These are phyloP conservation scores for Apodemia mormo DNA, from an alignment of 2,888 invertebrate species.

Conservation along the genomic window DNA sequence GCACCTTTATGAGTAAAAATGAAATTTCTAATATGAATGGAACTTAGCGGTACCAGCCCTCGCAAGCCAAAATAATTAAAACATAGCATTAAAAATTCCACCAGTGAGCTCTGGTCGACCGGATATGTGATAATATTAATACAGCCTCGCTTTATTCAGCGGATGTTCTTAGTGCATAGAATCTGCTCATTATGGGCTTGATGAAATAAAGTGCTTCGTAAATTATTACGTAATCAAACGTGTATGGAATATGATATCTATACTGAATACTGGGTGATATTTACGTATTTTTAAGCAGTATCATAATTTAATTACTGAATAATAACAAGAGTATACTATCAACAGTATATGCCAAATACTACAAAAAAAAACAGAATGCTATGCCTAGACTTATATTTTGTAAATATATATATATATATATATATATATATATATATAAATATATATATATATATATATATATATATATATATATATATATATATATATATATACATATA, in stretches of 20 bases:
- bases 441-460: too few relatives aligned
- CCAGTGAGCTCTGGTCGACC: conserved; percentile 67
- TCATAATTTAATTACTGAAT: not conserved
- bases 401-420: too few relatives aligned
- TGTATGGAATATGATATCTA: not conserved
- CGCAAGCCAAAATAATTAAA: conserved; percentile 78
- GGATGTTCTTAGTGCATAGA: conserved; percentile 51
- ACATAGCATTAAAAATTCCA: conserved; percentile 80
- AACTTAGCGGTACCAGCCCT: conserved; percentile 62
- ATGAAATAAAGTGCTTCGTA: conserved; percentile 26
- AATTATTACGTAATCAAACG: not conserved
- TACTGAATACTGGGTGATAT: not conserved
- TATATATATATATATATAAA: too few relatives aligned
- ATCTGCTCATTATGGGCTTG: conserved; percentile 48
- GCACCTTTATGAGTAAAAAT: conserved; percentile 67
- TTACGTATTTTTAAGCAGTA: conserved; percentile 3
- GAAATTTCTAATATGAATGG: conserved; percentile 80
- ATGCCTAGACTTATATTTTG: too few relatives aligned
- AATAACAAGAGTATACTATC: too few relatives aligned
- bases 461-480: too few relatives aligned
- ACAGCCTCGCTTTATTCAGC: conserved; percentile 48
- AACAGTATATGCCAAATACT: too few relatives aligned
- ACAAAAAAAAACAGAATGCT: too few relatives aligned
- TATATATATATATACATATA: too few relatives aligned
- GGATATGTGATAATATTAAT: conserved; percentile 82